A percentile compares a stretch with the other conserved stretches of the same genome.
Conservation (phyloP, 2,888 invertebrate genomes). For the Liposcelis brunnea region DNA sequence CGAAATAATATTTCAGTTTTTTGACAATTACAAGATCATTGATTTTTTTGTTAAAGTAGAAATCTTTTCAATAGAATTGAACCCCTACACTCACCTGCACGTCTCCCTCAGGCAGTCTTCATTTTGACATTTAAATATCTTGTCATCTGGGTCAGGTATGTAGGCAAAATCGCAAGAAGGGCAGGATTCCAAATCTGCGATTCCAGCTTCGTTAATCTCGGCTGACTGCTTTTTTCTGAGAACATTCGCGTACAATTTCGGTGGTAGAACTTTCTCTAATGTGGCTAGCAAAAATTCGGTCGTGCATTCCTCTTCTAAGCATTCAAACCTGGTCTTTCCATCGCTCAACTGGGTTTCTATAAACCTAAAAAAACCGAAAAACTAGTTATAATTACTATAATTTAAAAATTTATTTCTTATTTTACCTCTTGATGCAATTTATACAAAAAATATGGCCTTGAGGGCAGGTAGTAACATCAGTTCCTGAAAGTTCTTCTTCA, state of each 20-base stretch:
- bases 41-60: too few relatives aligned
- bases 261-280: conserved; percentile 26
- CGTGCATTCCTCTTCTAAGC: conserved; percentile 27
- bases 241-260: conserved; percentile 27
- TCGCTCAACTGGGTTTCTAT: conserved; percentile 27
- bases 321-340: conserved; percentile 28
- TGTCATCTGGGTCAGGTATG: conserved; percentile 27
- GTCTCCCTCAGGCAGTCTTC: conserved; percentile 34
- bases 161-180: conserved; percentile 34
- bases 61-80: too few relatives aligned
- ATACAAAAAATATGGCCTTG: conserved; percentile 30
- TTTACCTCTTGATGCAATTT: conserved; percentile 25
- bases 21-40: too few relatives aligned
- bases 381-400: too few relatives aligned
- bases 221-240: conserved; percentile 29
- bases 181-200: conserved; percentile 32
- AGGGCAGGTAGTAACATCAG: conserved; percentile 24
- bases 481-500: conserved; percentile 32
- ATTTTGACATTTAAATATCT: conserved; percentile 32
- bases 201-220: conserved; percentile 28
- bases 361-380: conserved; percentile 17
- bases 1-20: too few relatives aligned
- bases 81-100: conserved; percentile 26
- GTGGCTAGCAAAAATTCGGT: conserved; percentile 25
- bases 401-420: background rate